Conservation (phyloP, 2,113 vertebrate genomes). For the Aix galericulata region DNA sequence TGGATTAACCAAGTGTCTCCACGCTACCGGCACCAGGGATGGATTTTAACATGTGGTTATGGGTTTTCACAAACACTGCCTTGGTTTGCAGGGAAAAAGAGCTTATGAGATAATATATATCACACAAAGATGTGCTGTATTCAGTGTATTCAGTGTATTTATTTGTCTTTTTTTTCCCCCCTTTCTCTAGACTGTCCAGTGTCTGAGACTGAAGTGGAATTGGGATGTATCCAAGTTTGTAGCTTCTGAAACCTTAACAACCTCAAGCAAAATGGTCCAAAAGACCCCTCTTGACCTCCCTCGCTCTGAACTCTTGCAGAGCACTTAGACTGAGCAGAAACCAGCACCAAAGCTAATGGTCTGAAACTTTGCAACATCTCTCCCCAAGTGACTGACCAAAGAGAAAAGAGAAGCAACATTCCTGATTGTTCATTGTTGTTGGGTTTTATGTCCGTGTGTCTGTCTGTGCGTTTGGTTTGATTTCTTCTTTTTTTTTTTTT, state of each 20-base stretch:
- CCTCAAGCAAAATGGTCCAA: slow-evolving; percentile 70
- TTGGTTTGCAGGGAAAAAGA: not conserved
- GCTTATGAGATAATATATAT: not conserved
- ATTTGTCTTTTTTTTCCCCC: not conserved
- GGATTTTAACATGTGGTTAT: accelerated
- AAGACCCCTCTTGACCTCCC: slow-evolving; percentile 68
- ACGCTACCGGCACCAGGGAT: accelerated
- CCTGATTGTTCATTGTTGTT: not conserved
- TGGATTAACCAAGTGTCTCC: not conserved
- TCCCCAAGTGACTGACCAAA: not conserved
- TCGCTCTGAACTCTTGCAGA: slow-evolving; percentile 40
- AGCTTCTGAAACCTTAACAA: slow-evolving; percentile 67
- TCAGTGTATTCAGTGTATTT: not conserved
- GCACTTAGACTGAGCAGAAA: slow-evolving; percentile 68
- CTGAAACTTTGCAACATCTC: not conserved
- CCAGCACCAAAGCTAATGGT: not conserved
- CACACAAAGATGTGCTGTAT: not conserved
- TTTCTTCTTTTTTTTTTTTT: slow-evolving; percentile 38
- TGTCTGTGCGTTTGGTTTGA: not conserved
- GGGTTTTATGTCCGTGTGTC: slow-evolving; percentile 49
- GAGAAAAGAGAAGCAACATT: slow-evolving; percentile 47
- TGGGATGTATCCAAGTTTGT: slow-evolving; percentile 22
- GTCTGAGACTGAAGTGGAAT: slow-evolving; percentile 37
- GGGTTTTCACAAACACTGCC: not conserved
- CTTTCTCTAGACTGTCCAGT: slow-evolving; percentile 59